Percentiles rank a stretch among this genome's conserved stretches.
Conservation (phyloP, 2,888 invertebrate genomes). For the Lymantria monacha region DNA sequence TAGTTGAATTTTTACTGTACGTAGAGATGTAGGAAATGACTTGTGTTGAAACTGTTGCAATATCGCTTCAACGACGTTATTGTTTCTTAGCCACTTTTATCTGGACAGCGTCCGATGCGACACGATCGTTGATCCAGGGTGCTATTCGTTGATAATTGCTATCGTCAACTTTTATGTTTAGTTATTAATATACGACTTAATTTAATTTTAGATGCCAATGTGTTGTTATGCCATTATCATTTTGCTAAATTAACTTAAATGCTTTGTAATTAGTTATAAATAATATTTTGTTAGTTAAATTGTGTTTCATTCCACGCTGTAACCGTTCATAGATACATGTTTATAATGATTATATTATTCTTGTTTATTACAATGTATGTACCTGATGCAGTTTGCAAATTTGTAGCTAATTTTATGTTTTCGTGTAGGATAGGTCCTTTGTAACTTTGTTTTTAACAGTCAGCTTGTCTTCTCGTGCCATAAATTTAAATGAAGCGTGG, state of each 20-base stretch:
- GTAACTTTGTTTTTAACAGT: slow-evolving; percentile 38
- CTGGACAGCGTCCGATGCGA: slow-evolving; percentile 36
- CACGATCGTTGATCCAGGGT: slow-evolving; percentile 51
- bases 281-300: slow-evolving; percentile 23
- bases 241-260: slow-evolving; percentile 19
- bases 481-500: slow-evolving; percentile 40
- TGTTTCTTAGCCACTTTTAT: slow-evolving; percentile 54
- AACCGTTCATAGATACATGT: slow-evolving; percentile 44
- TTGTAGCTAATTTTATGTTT: slow-evolving; percentile 62
- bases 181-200: slow-evolving; percentile 20
- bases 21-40: slow-evolving; percentile 42
- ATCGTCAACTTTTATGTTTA: slow-evolving; percentile 27
- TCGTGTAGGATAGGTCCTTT: slow-evolving; percentile 39
- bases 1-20: slow-evolving; percentile 46
- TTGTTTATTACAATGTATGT: slow-evolving; percentile 57
- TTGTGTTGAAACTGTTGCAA: slow-evolving; percentile 45
- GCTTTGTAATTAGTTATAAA: slow-evolving; percentile 24
- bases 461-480: slow-evolving; percentile 56
- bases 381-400: slow-evolving; percentile 68
- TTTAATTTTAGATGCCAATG: slow-evolving; percentile 19
- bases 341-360: slow-evolving; percentile 52
- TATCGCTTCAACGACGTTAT: slow-evolving; percentile 63
- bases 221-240: slow-evolving; percentile 19
- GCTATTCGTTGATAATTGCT: slow-evolving; percentile 63
- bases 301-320: slow-evolving; percentile 58